Conservation (phyloP, 1,140 invertebrate genomes). For the Odontomachus brunneus region DNA sequence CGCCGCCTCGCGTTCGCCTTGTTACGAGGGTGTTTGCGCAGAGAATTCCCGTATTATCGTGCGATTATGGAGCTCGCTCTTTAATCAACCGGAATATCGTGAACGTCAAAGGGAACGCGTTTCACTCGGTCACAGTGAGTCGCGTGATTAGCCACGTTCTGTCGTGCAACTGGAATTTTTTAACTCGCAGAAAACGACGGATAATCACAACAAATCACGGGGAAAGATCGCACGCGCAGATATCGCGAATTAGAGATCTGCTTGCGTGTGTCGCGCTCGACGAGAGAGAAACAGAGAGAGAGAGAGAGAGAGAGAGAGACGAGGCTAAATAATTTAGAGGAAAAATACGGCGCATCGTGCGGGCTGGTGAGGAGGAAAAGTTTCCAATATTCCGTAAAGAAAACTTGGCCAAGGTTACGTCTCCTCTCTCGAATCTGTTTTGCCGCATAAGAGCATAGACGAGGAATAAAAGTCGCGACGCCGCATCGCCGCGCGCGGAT, state of each 20-base stretch:
- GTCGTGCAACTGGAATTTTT: too few relatives aligned
- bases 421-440: conserved; percentile 47
- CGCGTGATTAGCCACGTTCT: too few relatives aligned
- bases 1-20: not conserved
- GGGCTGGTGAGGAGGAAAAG: conserved; percentile 28
- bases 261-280: too few relatives aligned
- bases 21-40: not conserved
- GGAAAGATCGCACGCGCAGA: too few relatives aligned
- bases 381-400: conserved; percentile 53
- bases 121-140: too few relatives aligned
- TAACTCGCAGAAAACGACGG: too few relatives aligned
- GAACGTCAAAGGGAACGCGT: too few relatives aligned
- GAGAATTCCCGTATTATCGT: not conserved
- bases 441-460: conserved; percentile 38
- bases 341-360: conserved; percentile 25
- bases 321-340: conserved; percentile 5
- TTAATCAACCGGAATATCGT: not conserved
- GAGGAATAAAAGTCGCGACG: conserved; percentile 43
- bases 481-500: conserved; percentile 4
- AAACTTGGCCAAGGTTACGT: conserved; percentile 57
- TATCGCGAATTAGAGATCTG: too few relatives aligned
- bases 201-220: too few relatives aligned
- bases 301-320: not conserved
- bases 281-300: too few relatives aligned
- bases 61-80: not conserved